Base-by-base conservation (phyloP, 2,888 invertebrate genomes). In the Drosophila prolongata region DNA sequence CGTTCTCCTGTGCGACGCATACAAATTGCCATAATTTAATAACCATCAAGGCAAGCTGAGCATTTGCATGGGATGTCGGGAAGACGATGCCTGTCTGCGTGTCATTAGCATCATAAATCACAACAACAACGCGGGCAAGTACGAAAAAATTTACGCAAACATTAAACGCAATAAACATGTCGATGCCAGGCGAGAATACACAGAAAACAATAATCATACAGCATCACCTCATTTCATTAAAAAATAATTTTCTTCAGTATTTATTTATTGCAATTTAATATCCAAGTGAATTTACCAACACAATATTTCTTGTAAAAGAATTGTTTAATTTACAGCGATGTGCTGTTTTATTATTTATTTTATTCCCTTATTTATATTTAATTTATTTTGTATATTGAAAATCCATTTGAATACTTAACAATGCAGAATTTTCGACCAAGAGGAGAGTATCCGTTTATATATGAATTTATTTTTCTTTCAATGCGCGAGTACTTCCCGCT, bases 41-140 rank as follows among this genome's bases (percentile, higher is more conserved):
- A 87, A 85, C 83, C 88, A 87, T 89, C 87, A 87, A 77, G 69
- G 66, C 75, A 73, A 76, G 58, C 76, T 65, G 58, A 75, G 68
- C 66, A 57, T 46, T 66, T 65, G 52, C 53, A 69, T 52, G 70
- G 37, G 49, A 50, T 50, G 49, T 38, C 35, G 61, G 54, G 50
- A 57, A 54, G 61, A 55, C 72, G 77, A 62, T 58, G 68, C 46
- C 75, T 77, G 77, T 62, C 80, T 78, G 77, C 79, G 80, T 90
- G 90, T 89, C 88, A 90, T 90, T 90, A 90, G 89, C 90, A 89
- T 87, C 90, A 90, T 90, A 90, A 90, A 90, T 90, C 90, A 90
- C 80, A 89, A 77, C 86, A 74, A 78, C 76, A 86, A 60, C 68
- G 69, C 37, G 49, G 79, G 59, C 54, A 70, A 52, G 47, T 69